Evolutionary conservation across 2,113 vertebrate species (phyloP).

Genomic region (Melanostigma gelatinosum): DNA sequence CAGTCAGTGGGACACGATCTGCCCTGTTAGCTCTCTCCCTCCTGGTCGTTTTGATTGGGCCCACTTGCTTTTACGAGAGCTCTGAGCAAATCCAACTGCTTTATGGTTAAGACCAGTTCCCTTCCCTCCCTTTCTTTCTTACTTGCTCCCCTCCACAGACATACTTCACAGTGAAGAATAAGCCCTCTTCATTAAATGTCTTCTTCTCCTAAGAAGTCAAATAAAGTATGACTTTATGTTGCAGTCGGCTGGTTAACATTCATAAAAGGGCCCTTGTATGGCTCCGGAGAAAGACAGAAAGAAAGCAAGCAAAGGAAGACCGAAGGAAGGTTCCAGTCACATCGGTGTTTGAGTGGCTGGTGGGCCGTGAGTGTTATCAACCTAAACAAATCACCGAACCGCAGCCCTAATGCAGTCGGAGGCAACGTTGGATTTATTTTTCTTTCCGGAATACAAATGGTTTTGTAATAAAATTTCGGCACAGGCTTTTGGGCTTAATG

Average conservation of each 20-base stretch:
- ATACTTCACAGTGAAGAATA: constrained; percentile 84
- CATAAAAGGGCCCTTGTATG: constrained; percentile 79
- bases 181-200: constrained; percentile 90
- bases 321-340: constrained; percentile 84
- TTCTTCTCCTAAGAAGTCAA: constrained; percentile 93
- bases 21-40: constrained; percentile 45
- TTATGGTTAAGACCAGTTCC: constrained; percentile 78
- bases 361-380: constrained; percentile 96
- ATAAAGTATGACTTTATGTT: constrained; percentile 89
- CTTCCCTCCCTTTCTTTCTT: constrained; percentile 17
- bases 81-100: constrained; percentile 79
- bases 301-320: constrained; percentile 37
- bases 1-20: constrained; percentile 42
- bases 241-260: constrained; percentile 90
- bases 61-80: constrained; percentile 74
- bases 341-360: constrained; percentile 82
- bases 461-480: constrained; percentile 96
- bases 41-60: constrained; percentile 63
- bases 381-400: constrained; percentile 88
- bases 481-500: constrained; percentile 92
- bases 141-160: constrained; percentile 44
- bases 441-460: constrained; percentile 98
- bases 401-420: constrained; percentile 93
- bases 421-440: constrained; percentile 96
- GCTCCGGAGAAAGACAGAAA: constrained; percentile 79